Evolutionary conservation across 2,113 vertebrate genomes (phyloP).

Genomic region (Protobothrops mucrosquamatus): DNA sequence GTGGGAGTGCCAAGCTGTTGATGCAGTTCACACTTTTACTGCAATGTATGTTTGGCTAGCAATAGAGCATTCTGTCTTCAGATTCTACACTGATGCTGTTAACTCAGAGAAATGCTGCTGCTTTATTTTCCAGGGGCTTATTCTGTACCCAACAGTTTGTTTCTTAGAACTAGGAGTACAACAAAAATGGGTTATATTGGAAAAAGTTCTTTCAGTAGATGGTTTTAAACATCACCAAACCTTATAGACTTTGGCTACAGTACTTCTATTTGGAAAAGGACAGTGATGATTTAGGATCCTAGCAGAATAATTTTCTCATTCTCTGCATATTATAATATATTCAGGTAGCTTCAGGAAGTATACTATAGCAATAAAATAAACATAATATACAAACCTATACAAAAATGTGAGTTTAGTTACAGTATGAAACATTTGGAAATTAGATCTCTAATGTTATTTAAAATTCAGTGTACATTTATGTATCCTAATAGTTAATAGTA

Average conservation of each 20-base stretch:
- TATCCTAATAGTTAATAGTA: not conserved
- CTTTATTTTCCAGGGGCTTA: not conserved
- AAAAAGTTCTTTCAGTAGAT: not conserved
- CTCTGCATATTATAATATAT: not conserved
- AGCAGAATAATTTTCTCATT: not conserved
- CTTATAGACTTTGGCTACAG: not conserved
- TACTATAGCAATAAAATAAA: not conserved
- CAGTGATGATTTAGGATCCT: not conserved
- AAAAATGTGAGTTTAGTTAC: not conserved
- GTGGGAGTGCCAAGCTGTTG: constrained; percentile 7
- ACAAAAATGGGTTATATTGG: not conserved
- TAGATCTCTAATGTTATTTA: not conserved
- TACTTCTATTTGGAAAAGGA: not conserved
- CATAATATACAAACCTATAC: not conserved
- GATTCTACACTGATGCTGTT: not conserved
- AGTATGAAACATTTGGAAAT: not conserved
- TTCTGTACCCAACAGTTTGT: not conserved
- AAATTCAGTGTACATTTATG: not conserved
- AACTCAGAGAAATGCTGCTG: not conserved
- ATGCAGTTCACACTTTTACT: not conserved
- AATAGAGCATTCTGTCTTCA: not conserved
- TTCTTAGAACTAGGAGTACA: not conserved
- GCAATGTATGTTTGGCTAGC: not conserved
- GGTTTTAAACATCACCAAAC: not conserved
- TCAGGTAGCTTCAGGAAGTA: not conserved